phyloP scores from a whole-genome alignment of 2,888 invertebrate genomes.

The Drosophila mimetica region DNA sequence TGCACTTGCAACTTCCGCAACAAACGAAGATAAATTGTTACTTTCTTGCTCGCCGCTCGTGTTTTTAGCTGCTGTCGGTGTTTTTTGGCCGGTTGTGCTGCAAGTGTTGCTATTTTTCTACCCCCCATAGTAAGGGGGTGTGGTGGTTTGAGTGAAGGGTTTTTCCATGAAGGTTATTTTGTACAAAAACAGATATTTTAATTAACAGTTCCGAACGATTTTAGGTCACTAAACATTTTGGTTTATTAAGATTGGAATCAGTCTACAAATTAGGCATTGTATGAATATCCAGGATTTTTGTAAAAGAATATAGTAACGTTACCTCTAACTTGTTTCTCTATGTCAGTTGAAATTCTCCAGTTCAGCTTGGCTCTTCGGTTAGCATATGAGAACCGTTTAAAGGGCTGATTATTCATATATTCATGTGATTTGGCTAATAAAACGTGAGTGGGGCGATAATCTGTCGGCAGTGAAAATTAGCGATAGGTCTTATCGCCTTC shows the following conservation, averaged over 20 bases:
- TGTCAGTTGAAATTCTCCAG: no score
- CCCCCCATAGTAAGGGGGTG: slow-evolving; percentile 4
- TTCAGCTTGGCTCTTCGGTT: no score
- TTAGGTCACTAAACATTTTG: not conserved
- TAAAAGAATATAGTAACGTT: no score
- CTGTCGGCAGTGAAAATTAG: not conserved
- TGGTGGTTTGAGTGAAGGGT: not conserved
- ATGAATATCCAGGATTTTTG: no score
- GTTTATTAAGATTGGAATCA: no score
- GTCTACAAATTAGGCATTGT: no score
- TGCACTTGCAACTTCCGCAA: slow-evolving; percentile 75
- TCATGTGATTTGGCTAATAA: not conserved
- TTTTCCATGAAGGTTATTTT: no score
- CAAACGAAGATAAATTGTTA: slow-evolving; percentile 78
- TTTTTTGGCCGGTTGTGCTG: slow-evolving; percentile 40
- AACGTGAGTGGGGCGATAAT: not conserved
- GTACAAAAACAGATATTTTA: not conserved
- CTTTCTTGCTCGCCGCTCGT: slow-evolving; percentile 40
- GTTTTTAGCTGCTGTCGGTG: slow-evolving; percentile 19
- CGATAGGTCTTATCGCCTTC: not conserved
- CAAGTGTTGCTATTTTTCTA: slow-evolving; percentile 20
- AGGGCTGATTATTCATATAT: not conserved
- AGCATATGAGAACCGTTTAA: no score
- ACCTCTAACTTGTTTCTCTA: no score
- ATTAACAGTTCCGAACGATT: not conserved